Conservation (phyloP, 2,113 vertebrate genomes). For the Scomber scombrus region DNA sequence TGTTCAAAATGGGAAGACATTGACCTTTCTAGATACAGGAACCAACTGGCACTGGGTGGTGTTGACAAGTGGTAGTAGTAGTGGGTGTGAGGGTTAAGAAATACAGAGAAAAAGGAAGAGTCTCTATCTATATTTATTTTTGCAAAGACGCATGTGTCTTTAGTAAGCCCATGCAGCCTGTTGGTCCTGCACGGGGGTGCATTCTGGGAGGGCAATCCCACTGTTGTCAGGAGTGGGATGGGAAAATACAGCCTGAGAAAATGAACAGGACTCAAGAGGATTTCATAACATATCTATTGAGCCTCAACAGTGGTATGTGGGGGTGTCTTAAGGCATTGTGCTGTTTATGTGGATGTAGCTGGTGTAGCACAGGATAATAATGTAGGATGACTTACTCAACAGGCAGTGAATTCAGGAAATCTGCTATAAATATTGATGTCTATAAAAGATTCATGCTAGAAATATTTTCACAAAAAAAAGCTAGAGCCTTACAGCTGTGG, state of each 20-base stretch:
- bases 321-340: constrained; percentile 48
- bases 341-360: constrained; percentile 10
- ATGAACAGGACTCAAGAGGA: constrained; percentile 18
- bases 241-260: constrained; percentile 28
- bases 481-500: not conserved
- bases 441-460: not conserved
- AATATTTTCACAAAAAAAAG: not conserved
- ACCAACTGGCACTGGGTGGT: not conserved
- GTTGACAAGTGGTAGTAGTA: not conserved
- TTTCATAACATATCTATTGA: constrained; percentile 40
- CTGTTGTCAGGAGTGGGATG: constrained; percentile 13
- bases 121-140: constrained; percentile 16
- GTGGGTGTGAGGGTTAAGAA: not conserved
- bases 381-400: not conserved
- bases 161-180: not conserved
- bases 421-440: not conserved
- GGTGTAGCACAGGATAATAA: constrained; percentile 3
- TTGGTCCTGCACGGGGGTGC: not conserved
- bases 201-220: constrained; percentile 35
- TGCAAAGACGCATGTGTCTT: not conserved
- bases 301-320: constrained; percentile 43
- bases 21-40: constrained; percentile 53
- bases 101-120: not conserved
- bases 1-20: constrained; percentile 43
- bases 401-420: constrained; percentile 4